Conservation (phyloP, 2,888 invertebrate species). For the Trissoscelio sp. region DNA sequence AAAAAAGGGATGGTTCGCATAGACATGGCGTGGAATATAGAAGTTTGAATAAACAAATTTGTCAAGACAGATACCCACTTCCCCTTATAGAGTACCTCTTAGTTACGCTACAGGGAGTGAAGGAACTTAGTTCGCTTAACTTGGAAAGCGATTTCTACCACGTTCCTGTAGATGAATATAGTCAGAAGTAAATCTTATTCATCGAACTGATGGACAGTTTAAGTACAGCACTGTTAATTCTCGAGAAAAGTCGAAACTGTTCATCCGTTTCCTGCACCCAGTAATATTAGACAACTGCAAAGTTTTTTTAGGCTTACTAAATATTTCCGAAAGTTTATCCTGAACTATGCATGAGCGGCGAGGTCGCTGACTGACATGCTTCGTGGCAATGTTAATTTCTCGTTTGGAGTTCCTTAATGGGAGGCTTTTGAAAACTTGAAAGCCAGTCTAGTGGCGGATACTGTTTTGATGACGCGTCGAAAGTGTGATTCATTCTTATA, state of each 20-base stretch:
- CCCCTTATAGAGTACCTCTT: background rate
- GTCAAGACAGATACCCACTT: background rate
- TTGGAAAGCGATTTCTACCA: no score
- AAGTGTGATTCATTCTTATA: no score
- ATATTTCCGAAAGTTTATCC: background rate
- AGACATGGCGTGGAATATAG: slow-evolving; percentile 24
- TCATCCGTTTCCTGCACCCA: no score
- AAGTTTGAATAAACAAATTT: background rate
- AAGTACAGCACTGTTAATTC: no score
- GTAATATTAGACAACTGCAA: no score
- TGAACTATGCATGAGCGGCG: background rate
- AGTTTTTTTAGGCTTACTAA: background rate
- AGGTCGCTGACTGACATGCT: background rate
- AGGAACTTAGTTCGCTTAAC: background rate
- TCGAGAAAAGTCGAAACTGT: no score
- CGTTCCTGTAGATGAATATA: no score
- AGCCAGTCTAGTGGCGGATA: background rate
- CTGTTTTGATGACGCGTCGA: background rate
- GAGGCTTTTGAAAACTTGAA: no score
- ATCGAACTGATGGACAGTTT: no score
- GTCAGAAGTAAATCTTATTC: no score
- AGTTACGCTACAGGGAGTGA: background rate
- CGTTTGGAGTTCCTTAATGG: no score
- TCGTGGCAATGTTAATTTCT: no score
- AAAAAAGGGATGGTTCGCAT: slow-evolving; percentile 38